A percentile compares a stretch with the other conserved stretches of the same genome.
These are phyloP conservation scores for Phyllotis vaccarum DNA, from an alignment of 2,797 vertebrate species.

Conservation along the genomic window DNA sequence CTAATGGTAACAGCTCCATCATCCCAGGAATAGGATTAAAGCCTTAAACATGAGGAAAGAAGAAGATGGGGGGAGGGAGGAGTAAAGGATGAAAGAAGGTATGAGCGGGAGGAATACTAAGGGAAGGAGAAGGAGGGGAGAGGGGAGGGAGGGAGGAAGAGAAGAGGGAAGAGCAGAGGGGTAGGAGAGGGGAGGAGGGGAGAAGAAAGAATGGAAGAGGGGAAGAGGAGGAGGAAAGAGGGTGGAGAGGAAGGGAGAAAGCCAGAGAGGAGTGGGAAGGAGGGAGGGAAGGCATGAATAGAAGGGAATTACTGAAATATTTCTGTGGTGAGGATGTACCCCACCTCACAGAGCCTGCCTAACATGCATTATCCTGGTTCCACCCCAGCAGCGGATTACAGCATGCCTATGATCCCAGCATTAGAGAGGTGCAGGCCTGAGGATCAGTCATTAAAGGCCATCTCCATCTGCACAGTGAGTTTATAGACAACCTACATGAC, in stretches of 20 bases:
- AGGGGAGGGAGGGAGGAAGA: too few species aligned
- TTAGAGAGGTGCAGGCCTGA: neutral
- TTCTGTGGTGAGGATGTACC: neutral
- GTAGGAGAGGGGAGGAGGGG: too few species aligned
- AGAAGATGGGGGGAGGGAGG: neutral
- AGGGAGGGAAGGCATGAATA: neutral
- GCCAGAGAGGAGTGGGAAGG: accelerated
- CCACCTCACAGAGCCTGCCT: neutral
- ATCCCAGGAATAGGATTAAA: neutral
- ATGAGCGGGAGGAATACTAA: too few species aligned
- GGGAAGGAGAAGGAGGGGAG: neutral
- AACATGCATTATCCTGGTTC: neutral
- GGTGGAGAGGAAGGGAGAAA: accelerated
- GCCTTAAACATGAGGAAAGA: neutral
- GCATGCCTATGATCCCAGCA: neutral
- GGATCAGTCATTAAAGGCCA: neutral
- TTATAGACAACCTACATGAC: neutral
- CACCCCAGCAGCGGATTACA: neutral
- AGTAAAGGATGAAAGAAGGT: too few species aligned
- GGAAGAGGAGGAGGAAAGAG: accelerated
- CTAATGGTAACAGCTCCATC: neutral
- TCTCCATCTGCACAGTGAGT: neutral
- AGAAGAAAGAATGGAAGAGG: too few species aligned
- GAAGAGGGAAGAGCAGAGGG: accelerated
- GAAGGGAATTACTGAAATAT: accelerated